Evolutionary conservation across 2,113 vertebrate genomes (phyloP), one percentile per base, ranked within the genome.

Genomic region (Pollimyrus isidori): DNA sequence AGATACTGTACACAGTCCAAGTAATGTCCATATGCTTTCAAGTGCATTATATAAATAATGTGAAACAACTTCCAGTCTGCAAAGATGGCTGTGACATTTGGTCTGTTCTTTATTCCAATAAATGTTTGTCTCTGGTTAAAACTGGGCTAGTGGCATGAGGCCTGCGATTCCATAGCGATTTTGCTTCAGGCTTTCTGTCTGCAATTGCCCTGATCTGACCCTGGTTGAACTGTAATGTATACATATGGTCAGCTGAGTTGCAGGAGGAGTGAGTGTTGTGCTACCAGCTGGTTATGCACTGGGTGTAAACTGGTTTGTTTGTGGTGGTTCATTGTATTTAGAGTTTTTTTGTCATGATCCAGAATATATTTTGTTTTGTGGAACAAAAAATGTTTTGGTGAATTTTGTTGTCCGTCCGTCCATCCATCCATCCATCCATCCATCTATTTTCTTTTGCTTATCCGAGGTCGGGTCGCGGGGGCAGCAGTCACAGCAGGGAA

Each of bases 41-140:
- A 39, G 13, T 80, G 73, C 42, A 84, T 84, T 46, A 84, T 84
- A 84, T 46, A 23, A 84, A 84, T 84, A 84, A 84, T 46, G 19
- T 2, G 82, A 23, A 84, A 48, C 35, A 48, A 46, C 45, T 84
- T 84, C 45, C 45, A n/a, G 45, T 46, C 42, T 46, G 82, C 15
- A 48, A 84, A 84, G 82, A 80, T 42, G 73, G 73, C 73, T 17
- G 73, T 80, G 73, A 80, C 73, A 80, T 80, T 80, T 84, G 45
- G 39, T 46, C 82, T 46, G 21, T 84, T 84, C 82, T 45, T 42
- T 48, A 84, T 84, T 84, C 45, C 82, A 84, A 80, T 80, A 80
- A 80, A 80, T 80, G 15, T 17, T 84, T 84, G 39, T 48, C 42
- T 84, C 39, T 82, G 42, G 7, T 84, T 45, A 45, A 45, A 84